Conservation (phyloP, 2,797 vertebrate species). For the Prunella strophiata region DNA sequence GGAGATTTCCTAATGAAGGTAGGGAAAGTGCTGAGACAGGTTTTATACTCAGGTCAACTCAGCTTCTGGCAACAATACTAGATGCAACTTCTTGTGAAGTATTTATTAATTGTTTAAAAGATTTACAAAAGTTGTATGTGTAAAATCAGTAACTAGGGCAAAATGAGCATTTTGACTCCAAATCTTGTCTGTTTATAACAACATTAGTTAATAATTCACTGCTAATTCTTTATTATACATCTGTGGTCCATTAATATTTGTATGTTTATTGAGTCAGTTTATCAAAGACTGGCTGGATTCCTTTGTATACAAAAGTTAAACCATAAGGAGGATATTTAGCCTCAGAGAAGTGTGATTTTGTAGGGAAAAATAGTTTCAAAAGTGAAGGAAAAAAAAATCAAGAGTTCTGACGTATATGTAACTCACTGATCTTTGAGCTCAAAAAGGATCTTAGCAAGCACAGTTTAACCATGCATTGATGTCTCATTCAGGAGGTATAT, state of each 20-base stretch:
- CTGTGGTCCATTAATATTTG: background rate
- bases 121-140: background rate
- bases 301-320: background rate
- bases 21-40: background rate
- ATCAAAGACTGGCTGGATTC: background rate
- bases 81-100: background rate
- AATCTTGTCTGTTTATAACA: background rate
- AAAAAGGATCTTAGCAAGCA: background rate
- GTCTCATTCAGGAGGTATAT: background rate
- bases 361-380: background rate
- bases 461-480: background rate
- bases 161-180: background rate
- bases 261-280: background rate
- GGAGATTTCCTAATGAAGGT: background rate
- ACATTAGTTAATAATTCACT: conserved; percentile 22
- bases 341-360: background rate
- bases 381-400: background rate
- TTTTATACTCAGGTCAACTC: background rate
- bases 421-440: conserved; percentile 30
- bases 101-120: conserved; percentile 1
- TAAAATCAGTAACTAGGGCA: background rate
- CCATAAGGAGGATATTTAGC: background rate
- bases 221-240: background rate
- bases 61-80: background rate
- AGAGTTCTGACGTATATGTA: background rate